Evolutionary conservation across 2,113 vertebrate genomes (phyloP).

Genomic region (Sclerurus mexicanus): DNA sequence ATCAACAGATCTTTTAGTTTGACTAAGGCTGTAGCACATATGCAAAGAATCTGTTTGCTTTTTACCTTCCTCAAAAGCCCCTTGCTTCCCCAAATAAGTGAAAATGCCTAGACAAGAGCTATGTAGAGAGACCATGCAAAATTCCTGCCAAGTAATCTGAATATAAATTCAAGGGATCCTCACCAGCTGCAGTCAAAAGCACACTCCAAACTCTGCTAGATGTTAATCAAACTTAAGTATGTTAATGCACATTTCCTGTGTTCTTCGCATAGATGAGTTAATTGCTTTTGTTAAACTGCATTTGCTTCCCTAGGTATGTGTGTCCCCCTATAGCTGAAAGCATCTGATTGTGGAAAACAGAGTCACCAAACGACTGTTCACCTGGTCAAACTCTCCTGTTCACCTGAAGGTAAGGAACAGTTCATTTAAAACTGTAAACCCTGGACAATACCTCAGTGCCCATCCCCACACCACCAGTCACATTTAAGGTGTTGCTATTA

Average conservation of each 20-base stretch:
- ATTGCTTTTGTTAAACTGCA: background rate
- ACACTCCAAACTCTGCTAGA: conserved; percentile 20
- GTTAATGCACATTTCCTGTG: background rate
- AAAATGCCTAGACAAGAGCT: background rate
- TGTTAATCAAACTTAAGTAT: conserved; percentile 46
- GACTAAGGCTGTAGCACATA: background rate
- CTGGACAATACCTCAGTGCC: background rate
- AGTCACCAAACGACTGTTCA: background rate
- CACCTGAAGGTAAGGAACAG: background rate
- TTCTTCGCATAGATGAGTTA: background rate
- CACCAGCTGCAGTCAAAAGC: conserved; percentile 49
- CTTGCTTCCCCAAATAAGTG: background rate
- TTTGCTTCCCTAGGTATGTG: background rate
- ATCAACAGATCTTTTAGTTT: background rate
- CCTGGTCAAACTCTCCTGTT: background rate
- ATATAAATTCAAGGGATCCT: conserved; percentile 38
- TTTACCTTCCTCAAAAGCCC: background rate
- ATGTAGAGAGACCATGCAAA: background rate
- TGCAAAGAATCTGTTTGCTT: background rate
- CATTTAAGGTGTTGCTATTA: background rate
- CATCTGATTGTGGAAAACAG: background rate
- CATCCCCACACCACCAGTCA: accelerated
- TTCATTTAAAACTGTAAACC: background rate
- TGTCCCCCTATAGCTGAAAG: background rate
- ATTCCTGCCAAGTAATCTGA: conserved; percentile 39